These are phyloP conservation scores for Thinocorus orbignyianus DNA, from an alignment of 2,113 vertebrate species.

Conservation along the genomic window DNA sequence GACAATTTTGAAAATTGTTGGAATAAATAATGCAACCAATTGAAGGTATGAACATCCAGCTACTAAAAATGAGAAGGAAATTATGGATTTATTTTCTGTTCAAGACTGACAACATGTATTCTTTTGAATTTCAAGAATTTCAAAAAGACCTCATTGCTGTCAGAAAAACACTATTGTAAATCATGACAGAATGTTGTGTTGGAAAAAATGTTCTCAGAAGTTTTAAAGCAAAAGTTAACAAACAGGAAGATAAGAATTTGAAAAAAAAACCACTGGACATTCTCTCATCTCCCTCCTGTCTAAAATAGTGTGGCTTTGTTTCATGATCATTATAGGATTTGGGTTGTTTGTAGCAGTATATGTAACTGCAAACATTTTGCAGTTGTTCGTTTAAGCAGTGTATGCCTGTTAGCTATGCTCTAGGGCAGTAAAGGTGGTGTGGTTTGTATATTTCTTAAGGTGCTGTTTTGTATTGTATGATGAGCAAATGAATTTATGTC, in stretches of 20 bases:
- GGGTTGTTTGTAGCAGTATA: not conserved
- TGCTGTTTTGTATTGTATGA: not conserved
- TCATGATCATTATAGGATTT: not conserved
- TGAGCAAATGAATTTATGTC: not conserved
- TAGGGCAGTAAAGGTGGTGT: not conserved
- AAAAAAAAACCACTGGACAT: not conserved
- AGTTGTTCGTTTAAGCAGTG: not conserved
- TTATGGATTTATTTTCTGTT: not conserved
- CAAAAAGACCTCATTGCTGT: not conserved
- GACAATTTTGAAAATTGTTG: not conserved
- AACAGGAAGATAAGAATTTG: not conserved
- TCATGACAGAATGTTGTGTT: not conserved
- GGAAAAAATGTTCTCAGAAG: not conserved
- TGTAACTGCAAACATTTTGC: not conserved
- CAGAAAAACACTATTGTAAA: not conserved
- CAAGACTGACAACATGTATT: not conserved
- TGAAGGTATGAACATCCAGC: not conserved
- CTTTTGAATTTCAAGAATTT: not conserved
- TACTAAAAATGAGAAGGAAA: not conserved
- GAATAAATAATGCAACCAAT: not conserved
- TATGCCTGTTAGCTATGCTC: not conserved
- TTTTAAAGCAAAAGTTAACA: not conserved
- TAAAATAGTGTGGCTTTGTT: not conserved
- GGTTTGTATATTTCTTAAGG: not conserved
- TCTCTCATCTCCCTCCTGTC: not conserved